phyloP scores from a whole-genome alignment of 2,888 invertebrate species.

The Cybosia mesomella region DNA sequence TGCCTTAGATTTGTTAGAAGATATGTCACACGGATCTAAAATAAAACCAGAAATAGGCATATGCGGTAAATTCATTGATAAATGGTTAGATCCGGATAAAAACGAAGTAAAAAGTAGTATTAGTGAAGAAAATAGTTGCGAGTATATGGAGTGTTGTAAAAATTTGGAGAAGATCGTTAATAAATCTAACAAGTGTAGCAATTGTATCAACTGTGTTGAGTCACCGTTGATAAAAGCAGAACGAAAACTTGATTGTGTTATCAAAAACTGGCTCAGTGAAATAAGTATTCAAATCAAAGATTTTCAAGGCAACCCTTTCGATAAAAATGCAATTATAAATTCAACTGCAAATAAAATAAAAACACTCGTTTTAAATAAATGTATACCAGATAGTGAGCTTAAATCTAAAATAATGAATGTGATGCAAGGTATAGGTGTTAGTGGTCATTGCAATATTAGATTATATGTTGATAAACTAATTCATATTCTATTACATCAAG shows the following conservation, averaged over 20 bases:
- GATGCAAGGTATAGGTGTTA: slow-evolving; percentile 57
- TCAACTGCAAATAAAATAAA: slow-evolving; percentile 51
- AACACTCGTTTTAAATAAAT: slow-evolving; percentile 42
- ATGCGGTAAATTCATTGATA: background rate
- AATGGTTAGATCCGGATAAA: slow-evolving; percentile 7
- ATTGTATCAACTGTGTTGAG: background rate
- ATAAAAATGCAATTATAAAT: slow-evolving; percentile 48
- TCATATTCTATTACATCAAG: slow-evolving; percentile 32
- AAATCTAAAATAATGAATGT: slow-evolving; percentile 54
- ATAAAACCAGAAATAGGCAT: background rate
- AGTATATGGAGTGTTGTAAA: background rate
- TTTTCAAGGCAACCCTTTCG: slow-evolving; percentile 37
- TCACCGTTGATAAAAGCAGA: background rate
- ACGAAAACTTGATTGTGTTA: slow-evolving; percentile 43
- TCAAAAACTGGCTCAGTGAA: slow-evolving; percentile 60
- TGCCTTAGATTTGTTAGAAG: slow-evolving; percentile 37
- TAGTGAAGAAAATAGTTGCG: background rate
- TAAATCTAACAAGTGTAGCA: background rate
- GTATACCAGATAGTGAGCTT: slow-evolving; percentile 42
- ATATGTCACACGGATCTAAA: background rate
- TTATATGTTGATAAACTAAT: slow-evolving; percentile 56
- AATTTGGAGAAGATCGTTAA: background rate
- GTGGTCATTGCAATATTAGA: slow-evolving; percentile 43
- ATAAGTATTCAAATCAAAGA: slow-evolving; percentile 54
- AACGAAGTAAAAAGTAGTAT: background rate